Base-by-base conservation (phyloP, 2,113 vertebrate genomes). In the Solenodon paradoxus region DNA sequence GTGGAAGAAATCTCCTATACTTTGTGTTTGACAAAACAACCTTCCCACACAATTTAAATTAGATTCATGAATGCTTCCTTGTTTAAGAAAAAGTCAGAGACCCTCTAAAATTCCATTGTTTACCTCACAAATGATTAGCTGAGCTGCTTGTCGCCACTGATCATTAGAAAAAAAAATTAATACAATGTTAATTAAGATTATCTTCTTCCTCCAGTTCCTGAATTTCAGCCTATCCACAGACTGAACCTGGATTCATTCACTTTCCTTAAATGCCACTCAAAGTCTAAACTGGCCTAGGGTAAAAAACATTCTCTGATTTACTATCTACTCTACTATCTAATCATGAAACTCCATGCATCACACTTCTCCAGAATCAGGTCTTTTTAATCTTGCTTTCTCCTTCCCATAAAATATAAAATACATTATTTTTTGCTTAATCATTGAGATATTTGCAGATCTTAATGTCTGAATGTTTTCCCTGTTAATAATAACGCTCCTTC, bases 401-500 rank as follows among this genome's bases (percentile, higher is more conserved):
- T 78, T 1, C 9, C 5, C 20, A 10, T 61, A 49, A 63, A 90
- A 64, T n/a, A n/a, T n/a, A 4, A 45, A 32, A 71, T 55, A 42
- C 3, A 32, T 7, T 20, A 0, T 9, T 45, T 66, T 42, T 72
- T 22, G 4, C 35, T 16, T 38, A 55, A 38, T 1, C 9, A 10
- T 53, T 38, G 32, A 78, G 19, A 66, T 8, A 7, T 4, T 32
- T 85, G 20, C 1, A 30, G 10, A 68, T 64, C 40, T 64, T 51
- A 30, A 11, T 3, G 2, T 86, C 7, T 59, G 26, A 59, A 32
- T 61, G 24, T 55, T 40, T 20, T 26, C 9, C 5, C 2, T 59
- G 6, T 19, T 38, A 3, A n/a, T 0, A 84, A 4, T 38, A 15
- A 30, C 42, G n/a, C 13, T 40, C 2, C 1, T 71, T 11, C 6